phyloP scores from a whole-genome alignment of 2,113 vertebrate genomes.

The Heterotilapia buettikoferi region DNA sequence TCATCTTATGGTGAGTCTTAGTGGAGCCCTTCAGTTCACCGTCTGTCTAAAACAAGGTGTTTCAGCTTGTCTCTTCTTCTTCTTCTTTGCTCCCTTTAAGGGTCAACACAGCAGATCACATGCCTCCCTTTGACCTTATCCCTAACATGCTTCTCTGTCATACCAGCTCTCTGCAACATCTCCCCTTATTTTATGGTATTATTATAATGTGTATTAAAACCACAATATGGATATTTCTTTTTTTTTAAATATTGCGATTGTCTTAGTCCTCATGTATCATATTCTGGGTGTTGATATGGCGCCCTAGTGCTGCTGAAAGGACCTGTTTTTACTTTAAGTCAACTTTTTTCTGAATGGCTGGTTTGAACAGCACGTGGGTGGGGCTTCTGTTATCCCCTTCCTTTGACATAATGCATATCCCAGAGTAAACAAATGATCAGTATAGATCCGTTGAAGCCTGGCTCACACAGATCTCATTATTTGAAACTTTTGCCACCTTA shows the following conservation, averaged over 20 bases:
- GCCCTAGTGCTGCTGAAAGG: neutral
- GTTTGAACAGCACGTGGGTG: neutral
- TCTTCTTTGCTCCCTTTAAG: neutral
- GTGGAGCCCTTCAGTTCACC: neutral
- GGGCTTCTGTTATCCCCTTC: neutral
- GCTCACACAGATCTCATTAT: neutral
- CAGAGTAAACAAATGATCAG: neutral
- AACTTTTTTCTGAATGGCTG: neutral
- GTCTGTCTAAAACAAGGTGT: neutral
- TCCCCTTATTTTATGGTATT: neutral
- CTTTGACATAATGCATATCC: neutral
- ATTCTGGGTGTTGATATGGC: neutral
- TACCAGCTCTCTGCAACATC: neutral
- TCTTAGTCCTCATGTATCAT: neutral
- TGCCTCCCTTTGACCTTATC: neutral
- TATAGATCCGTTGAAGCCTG: neutral
- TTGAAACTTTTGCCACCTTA: neutral
- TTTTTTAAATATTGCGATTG: accelerated
- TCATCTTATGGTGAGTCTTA: neutral
- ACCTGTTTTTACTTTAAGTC: neutral
- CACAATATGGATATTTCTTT: neutral
- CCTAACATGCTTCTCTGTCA: neutral
- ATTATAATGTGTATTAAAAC: neutral
- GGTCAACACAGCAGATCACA: neutral
- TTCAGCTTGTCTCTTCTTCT: neutral